Evolutionary conservation across 1,140 invertebrate species (phyloP).

Genomic region (Bombus breviceps): DNA sequence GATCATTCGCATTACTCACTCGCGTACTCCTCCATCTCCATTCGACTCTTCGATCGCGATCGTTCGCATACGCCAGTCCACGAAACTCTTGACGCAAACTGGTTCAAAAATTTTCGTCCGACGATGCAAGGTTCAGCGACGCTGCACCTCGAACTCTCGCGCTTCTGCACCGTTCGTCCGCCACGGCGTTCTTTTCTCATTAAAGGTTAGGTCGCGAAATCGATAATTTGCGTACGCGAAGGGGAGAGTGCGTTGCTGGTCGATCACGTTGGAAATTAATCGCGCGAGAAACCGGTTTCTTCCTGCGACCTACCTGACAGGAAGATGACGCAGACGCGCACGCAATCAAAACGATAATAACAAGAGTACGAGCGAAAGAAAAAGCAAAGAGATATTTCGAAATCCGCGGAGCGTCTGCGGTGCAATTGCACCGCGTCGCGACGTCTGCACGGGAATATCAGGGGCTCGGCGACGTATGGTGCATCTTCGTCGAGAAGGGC

Average conservation of each 20-base stretch:
- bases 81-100: background rate
- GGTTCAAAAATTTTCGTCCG: slow-evolving; percentile 35
- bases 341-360: background rate
- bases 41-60: background rate
- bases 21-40: background rate
- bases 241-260: background rate
- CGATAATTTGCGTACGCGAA: slow-evolving; percentile 51
- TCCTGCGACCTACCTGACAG: no score
- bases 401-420: slow-evolving; percentile 8
- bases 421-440: slow-evolving; percentile 46
- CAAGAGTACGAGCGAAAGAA: no score
- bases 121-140: slow-evolving; percentile 21
- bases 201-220: slow-evolving; percentile 62
- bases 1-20: background rate
- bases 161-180: slow-evolving; percentile 18
- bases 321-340: background rate
- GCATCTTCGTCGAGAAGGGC: slow-evolving; percentile 76
- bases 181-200: slow-evolving; percentile 42
- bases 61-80: background rate
- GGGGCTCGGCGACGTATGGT: slow-evolving; percentile 63
- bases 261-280: slow-evolving; percentile 58
- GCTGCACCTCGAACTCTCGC: slow-evolving; percentile 16
- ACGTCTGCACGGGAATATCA: slow-evolving; percentile 55
- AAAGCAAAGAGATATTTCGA: background rate
- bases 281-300: slow-evolving; percentile 48